Conservation (phyloP, 2,797 vertebrate species). For the Takifugu rubripes region DNA sequence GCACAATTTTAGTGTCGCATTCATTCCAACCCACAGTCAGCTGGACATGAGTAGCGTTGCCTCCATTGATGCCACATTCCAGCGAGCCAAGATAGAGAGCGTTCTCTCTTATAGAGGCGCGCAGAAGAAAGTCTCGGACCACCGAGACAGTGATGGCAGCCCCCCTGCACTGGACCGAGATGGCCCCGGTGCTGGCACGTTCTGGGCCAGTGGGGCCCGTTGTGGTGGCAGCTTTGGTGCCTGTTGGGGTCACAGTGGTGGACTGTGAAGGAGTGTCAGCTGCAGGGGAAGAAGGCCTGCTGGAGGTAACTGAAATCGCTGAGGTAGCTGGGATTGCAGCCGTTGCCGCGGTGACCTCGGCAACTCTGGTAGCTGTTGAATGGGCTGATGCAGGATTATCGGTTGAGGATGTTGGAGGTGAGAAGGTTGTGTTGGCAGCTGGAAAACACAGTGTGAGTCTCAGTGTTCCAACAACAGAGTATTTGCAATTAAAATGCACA, state of each 20-base stretch:
- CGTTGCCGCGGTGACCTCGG: not conserved
- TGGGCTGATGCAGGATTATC: not conserved
- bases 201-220: not conserved
- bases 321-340: not conserved
- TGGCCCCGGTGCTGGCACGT: slow-evolving; percentile 3
- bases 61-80: slow-evolving; percentile 70
- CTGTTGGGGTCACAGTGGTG: not conserved
- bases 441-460: no score
- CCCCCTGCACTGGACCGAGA: slow-evolving; percentile 75
- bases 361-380: not conserved
- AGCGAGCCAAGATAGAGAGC: slow-evolving; percentile 80
- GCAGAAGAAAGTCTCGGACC: slow-evolving; percentile 70
- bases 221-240: not conserved
- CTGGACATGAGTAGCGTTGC: slow-evolving; percentile 72
- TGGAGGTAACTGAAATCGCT: not conserved
- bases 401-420: not conserved
- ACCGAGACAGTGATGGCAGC: slow-evolving; percentile 74
- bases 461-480: no score
- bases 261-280: not conserved
- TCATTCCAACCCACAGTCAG: slow-evolving; percentile 77
- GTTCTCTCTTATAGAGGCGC: slow-evolving; percentile 63
- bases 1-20: slow-evolving; percentile 71
- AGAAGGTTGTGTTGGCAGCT: no score
- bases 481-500: no score
- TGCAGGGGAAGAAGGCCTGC: not conserved